Base-by-base conservation (phyloP, 2,888 invertebrate genomes). In the Pelosia muscerda region DNA sequence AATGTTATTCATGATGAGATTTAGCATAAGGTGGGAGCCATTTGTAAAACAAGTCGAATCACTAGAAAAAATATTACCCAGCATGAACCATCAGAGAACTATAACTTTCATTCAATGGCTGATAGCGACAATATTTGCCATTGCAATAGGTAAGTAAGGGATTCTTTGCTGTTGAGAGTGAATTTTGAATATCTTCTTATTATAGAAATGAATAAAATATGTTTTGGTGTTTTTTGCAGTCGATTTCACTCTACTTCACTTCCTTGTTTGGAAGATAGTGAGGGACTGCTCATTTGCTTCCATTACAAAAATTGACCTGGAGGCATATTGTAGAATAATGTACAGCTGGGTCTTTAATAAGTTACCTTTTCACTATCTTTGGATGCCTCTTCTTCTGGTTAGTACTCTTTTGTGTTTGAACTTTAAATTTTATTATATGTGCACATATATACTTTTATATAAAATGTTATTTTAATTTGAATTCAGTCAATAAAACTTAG, bases 271-370 rank as follows among this genome's bases (percentile, higher is more conserved):
- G 63, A 54, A 22, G 22, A 23, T 63, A 23, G 15, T 63, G 13
- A 31, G 5, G 23, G 19, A 54, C 22, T 54, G 54, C 23, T 15
- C 23, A 23, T 15, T 22, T 0, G 4, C 13, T 54, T 28, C 9
- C 8, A 23, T 19, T 59, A 23, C 10, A 58, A 22, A 25, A 54
- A 31, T 54, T 15, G 9, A 31, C 22, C 11, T 34, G 5, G 63
- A 31, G 22, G 10, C 19, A 19, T 31, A 23, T 63, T 54, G n/a
- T 23, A 31, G 19, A 19, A 28, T 31, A 23, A 13, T 54, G 23
- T 54, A 54, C 54, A 54, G 31, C 31, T 63, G 63, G 63, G 22
- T 63, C 23, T 31, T 63, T 9, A 28, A 31, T 5, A 31, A 54
- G 9, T 9, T 63, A 1, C 31, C 63, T 15, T 63, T 34, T 15